Conservation (phyloP, 2,113 vertebrate species). For the Micromys minutus region DNA sequence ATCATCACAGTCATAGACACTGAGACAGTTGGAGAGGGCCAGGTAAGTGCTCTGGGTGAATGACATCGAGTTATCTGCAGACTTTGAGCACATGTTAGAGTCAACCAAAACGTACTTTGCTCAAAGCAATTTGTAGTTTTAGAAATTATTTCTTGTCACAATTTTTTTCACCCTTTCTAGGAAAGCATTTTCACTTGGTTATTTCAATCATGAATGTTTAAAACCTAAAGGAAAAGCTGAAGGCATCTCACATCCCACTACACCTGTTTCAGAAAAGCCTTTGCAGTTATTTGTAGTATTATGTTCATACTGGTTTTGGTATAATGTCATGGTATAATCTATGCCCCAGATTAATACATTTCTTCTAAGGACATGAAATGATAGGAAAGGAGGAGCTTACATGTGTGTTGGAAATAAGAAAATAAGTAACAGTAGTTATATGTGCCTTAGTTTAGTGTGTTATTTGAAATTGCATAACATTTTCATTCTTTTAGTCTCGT, state of each 20-base stretch:
- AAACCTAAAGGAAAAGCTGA: conserved; percentile 56
- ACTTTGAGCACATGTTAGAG: conserved; percentile 37
- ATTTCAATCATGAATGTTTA: not conserved
- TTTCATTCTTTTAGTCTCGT: not conserved
- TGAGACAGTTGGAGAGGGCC: conserved; percentile 94
- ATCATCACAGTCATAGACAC: conserved; percentile 98
- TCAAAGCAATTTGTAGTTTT: not conserved
- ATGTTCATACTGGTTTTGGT: not conserved
- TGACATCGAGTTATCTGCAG: not conserved
- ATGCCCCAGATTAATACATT: conserved; percentile 33
- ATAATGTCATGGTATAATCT: not conserved
- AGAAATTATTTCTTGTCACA: conserved; percentile 39
- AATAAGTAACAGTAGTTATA: conserved; percentile 32
- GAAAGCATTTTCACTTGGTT: conserved; percentile 43
- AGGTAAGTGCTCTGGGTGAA: conserved; percentile 86
- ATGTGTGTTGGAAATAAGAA: not conserved
- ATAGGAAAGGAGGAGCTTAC: conserved; percentile 30
- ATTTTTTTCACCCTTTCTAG: not conserved
- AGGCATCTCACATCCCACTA: not conserved
- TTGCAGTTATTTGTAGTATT: not conserved
- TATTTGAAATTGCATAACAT: conserved; percentile 53
- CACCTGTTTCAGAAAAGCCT: conserved; percentile 18
- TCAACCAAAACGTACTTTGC: conserved; percentile 66
- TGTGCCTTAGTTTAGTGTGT: conserved; percentile 71
- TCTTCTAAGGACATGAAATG: conserved; percentile 65